Conservation (phyloP, 2,888 invertebrate genomes). For the Globia sparganii region DNA sequence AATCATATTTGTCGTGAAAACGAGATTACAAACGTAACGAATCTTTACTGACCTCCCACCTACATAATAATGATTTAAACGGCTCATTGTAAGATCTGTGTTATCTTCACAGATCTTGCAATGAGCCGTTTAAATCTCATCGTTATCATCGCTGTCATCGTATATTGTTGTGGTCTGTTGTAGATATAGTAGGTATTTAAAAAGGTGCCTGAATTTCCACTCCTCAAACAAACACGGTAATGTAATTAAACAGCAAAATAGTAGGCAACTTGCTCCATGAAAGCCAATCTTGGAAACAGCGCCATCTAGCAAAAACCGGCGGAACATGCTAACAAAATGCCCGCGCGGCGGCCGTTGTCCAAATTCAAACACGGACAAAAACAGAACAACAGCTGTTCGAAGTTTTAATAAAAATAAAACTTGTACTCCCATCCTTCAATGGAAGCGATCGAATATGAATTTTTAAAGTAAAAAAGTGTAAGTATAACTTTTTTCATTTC, state of each 20-base stretch:
- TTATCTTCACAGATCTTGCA: too few relatives aligned
- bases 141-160: too few relatives aligned
- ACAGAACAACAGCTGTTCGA: conserved; percentile 36
- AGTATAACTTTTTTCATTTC: conserved; percentile 60
- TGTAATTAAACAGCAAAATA: background rate
- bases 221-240: conserved; percentile 2
- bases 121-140: too few relatives aligned
- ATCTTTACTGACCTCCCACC: too few relatives aligned
- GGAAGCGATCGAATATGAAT: conserved; percentile 51
- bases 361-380: conserved; percentile 17
- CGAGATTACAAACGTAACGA: too few relatives aligned
- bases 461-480: conserved; percentile 41
- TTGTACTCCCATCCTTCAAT: conserved; percentile 36
- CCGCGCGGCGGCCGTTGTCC: background rate
- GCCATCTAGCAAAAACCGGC: conserved; percentile 51
- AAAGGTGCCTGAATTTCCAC: background rate
- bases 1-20: background rate
- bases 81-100: background rate
- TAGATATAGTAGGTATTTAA: background rate
- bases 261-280: too few relatives aligned
- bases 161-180: too few relatives aligned
- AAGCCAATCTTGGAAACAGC: conserved; percentile 1
- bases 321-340: conserved; percentile 26
- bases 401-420: conserved; percentile 60
- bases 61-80: too few relatives aligned